Percentiles rank a stretch among this genome's conserved stretches.
Evolutionary conservation across 1,140 invertebrate genomes (phyloP).

Genomic region (Drosophila sucinea): DNA sequence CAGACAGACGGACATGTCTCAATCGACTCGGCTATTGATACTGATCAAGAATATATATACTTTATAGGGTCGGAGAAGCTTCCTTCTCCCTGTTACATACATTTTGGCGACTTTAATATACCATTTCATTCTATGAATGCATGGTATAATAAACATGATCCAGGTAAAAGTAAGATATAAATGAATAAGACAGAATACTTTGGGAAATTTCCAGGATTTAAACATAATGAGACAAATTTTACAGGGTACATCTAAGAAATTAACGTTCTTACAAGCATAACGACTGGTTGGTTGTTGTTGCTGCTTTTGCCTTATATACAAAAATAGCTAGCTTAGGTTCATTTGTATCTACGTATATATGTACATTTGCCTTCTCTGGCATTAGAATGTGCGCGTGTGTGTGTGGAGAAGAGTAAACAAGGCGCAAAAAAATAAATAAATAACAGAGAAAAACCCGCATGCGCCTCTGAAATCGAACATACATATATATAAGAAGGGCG

Average conservation of each 20-base stretch:
- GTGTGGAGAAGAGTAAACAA: slow-evolving; percentile 47
- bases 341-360: slow-evolving; percentile 26
- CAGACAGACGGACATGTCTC: too few species aligned
- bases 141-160: too few species aligned
- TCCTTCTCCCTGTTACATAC: too few species aligned
- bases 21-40: too few species aligned
- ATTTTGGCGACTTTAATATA: too few species aligned
- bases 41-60: too few species aligned
- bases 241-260: not conserved
- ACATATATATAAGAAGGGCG: slow-evolving; percentile 37
- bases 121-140: too few species aligned
- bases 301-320: slow-evolving; percentile 63
- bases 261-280: not conserved
- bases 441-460: slow-evolving; percentile 59
- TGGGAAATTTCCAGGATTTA: too few species aligned
- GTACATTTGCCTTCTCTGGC: slow-evolving; percentile 12
- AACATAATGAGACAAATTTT: not conserved
- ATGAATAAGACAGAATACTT: too few species aligned
- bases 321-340: slow-evolving; percentile 31
- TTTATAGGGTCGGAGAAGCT: too few species aligned
- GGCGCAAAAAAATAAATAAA: slow-evolving; percentile 51
- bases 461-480: slow-evolving; percentile 38
- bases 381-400: slow-evolving; percentile 28
- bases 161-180: not conserved
- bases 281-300: slow-evolving; percentile 27